A percentile compares a stretch with the other conserved stretches of the same genome.
Conservation (phyloP, 2,113 vertebrate genomes). For the Amphiprion percula region DNA sequence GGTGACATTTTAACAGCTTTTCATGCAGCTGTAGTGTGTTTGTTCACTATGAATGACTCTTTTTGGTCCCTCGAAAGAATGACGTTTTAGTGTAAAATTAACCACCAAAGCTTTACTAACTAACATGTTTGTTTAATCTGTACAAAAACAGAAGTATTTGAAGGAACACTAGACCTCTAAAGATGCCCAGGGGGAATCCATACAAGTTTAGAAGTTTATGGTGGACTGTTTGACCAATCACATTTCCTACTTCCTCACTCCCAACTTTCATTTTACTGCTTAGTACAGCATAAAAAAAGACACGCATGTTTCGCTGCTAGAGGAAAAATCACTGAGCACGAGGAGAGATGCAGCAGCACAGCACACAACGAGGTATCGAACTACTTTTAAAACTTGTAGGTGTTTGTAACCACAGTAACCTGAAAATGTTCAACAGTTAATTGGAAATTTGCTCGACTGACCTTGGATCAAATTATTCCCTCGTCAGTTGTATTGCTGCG, state of each 20-base stretch:
- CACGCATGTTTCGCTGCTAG: neutral
- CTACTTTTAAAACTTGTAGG: conserved; percentile 22
- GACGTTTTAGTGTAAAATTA: neutral
- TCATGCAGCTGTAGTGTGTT: neutral
- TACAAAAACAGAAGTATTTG: no score
- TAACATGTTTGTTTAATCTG: no score
- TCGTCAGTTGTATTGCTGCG: conserved; percentile 1
- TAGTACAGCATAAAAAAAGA: neutral
- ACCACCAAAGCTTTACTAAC: no score
- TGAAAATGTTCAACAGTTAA: neutral
- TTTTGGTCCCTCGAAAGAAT: neutral
- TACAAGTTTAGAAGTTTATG: neutral
- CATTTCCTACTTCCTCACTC: neutral
- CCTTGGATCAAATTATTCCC: conserved; percentile 13
- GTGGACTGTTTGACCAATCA: neutral
- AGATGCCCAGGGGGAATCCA: no score
- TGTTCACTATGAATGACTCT: neutral
- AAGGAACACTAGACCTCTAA: no score
- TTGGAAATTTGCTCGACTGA: conserved; percentile 28
- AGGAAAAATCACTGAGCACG: neutral
- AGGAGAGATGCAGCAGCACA: neutral
- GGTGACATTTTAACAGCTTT: no score
- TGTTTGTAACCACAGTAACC: conserved; percentile 32
- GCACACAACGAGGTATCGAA: neutral
- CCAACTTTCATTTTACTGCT: neutral